phyloP scores from a whole-genome alignment of 2,888 invertebrate species.

The Piscicola geometra region DNA sequence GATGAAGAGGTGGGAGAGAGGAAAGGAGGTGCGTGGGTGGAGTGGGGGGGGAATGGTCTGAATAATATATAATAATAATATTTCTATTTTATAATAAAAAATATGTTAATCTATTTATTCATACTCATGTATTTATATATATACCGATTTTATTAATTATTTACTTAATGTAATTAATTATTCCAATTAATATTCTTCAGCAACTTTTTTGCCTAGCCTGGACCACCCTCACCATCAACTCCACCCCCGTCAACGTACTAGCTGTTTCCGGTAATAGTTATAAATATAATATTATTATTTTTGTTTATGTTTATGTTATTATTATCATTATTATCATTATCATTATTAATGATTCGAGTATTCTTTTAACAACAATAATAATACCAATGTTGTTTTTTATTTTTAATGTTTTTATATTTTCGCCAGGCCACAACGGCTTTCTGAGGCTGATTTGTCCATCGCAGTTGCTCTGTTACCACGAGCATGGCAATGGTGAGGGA shows the following conservation, averaged over 20 bases:
- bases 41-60: not conserved
- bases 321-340: no score
- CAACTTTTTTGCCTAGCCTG: slow-evolving; percentile 57
- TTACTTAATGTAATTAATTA: not conserved
- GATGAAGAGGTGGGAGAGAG: slow-evolving; percentile 53
- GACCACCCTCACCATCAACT: slow-evolving; percentile 53
- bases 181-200: slow-evolving; percentile 42
- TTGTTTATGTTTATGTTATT: no score
- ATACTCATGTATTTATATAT: not conserved
- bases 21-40: not conserved
- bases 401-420: slow-evolving; percentile 3
- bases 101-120: not conserved
- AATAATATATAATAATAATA: not conserved
- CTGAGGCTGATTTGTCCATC: slow-evolving; percentile 52
- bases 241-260: slow-evolving; percentile 47
- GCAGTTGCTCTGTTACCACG: slow-evolving; percentile 52
- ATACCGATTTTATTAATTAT: not conserved
- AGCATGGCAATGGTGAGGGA: slow-evolving; percentile 42
- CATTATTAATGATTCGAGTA: not conserved
- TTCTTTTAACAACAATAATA: not conserved
- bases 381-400: not conserved
- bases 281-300: not conserved
- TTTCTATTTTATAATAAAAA: not conserved
- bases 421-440: slow-evolving; percentile 48
- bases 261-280: slow-evolving; percentile 50